These are phyloP conservation scores for Drosophila suzukii DNA, from an alignment of 1,140 invertebrate genomes.

Conservation along the genomic window DNA sequence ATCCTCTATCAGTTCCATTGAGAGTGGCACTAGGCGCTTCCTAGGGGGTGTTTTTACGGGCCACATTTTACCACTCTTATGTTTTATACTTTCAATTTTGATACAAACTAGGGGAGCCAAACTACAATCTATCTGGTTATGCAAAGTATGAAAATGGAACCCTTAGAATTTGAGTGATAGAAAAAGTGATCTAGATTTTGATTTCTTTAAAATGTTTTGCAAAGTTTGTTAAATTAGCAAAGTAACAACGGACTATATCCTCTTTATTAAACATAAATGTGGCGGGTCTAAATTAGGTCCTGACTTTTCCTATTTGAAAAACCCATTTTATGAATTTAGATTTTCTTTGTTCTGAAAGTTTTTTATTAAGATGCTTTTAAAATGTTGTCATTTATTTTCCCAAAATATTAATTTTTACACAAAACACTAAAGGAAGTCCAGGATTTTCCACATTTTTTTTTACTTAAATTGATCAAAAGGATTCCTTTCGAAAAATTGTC, in stretches of 20 bases:
- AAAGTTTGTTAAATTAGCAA: neutral
- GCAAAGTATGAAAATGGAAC: neutral
- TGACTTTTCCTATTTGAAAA: neutral
- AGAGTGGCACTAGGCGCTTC: slow-evolving; percentile 8
- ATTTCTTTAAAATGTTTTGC: too few relatives aligned
- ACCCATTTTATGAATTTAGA: neutral
- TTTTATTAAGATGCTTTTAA: neutral
- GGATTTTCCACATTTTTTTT: neutral
- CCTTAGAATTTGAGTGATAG: neutral
- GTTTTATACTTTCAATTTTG: slow-evolving; percentile 6
- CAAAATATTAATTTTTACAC: neutral
- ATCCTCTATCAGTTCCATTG: slow-evolving; percentile 27
- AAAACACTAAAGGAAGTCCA: neutral
- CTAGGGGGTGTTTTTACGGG: neutral
- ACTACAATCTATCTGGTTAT: neutral
- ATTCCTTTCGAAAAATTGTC: neutral
- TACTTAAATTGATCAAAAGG: neutral
- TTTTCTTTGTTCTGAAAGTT: neutral
- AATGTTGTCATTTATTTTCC: neutral
- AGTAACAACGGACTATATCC: neutral
- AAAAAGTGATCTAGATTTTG: neutral
- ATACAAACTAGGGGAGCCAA: neutral
- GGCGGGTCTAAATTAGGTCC: too few relatives aligned
- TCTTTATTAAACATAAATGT: too few relatives aligned
- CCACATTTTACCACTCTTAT: slow-evolving; percentile 12